These are phyloP conservation scores for Dasyprocta punctata DNA, from an alignment of 2,113 vertebrate species.

Conservation along the genomic window DNA sequence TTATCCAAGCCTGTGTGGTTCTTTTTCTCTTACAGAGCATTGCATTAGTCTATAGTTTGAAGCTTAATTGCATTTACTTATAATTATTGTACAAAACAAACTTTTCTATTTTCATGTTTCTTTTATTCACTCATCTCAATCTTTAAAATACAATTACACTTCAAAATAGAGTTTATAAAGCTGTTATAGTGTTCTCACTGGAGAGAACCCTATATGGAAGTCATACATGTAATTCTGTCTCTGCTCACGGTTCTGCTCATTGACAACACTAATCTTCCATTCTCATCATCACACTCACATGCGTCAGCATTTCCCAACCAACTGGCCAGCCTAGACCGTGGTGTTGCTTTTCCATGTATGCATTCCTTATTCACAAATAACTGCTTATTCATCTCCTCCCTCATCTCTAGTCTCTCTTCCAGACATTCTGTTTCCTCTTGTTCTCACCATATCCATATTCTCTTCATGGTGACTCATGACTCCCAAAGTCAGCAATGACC, in stretches of 20 bases:
- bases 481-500: too few species aligned
- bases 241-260: neutral
- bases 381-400: neutral
- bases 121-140: neutral
- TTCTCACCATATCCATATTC: neutral
- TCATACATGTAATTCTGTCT: neutral
- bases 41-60: neutral
- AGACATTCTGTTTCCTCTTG: neutral
- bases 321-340: neutral
- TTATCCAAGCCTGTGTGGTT: neutral
- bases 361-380: neutral
- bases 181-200: neutral
- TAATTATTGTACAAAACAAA: neutral
- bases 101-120: neutral
- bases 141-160: neutral
- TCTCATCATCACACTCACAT: neutral
- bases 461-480: neutral
- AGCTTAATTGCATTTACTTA: constrained; percentile 14
- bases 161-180: neutral
- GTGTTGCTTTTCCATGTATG: accelerated
- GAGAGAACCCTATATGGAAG: neutral
- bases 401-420: neutral
- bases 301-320: neutral
- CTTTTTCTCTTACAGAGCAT: neutral
- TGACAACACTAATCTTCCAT: neutral